Evolutionary conservation across 2,888 invertebrate genomes (phyloP), one percentile per base, ranked within the genome.

Genomic region (Cataglyphis altisquamis): DNA sequence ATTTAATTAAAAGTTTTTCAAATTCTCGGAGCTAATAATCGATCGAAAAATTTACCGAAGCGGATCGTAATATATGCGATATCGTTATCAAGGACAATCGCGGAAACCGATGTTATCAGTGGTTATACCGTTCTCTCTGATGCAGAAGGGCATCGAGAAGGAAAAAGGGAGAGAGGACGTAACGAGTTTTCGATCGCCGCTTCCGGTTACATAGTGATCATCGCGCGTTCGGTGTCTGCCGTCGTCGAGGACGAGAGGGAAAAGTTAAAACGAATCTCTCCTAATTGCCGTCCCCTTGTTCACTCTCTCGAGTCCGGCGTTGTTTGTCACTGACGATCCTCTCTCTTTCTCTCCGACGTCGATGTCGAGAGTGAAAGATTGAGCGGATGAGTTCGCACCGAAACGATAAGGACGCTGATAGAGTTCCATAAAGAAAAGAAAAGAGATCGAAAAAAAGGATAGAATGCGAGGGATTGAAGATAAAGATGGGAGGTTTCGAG

Each of bases 201-300:
- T 80, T 80, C 78, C 78, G 78, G 78, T 80, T 80, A 80, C 78
- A 80, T 70, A 45, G 70, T 80, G 78, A 80, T 80, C 78, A 80
- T 80, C 78, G 70, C 60, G 36, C 70, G 78, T 45, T 80, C 36
- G 70, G 45, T 80, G 78, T 80, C 70, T 60, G 60, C 41, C 60
- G 55, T 25, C 25, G 67, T 41, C 57, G 62, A 81, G 63, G 25
- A 60, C 39, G 41, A 74, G 32, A 48, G 63, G 55, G 66, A 72
- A 85, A 80, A 85, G 73, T 80, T 85, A 55, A 78, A 84, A 60
- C 80, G 80, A 80, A 74, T 85, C 73, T 73, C 72, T 74, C 73
- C 86, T 86, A 86, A 86, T 86, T 86, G 85, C 81, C 85, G 60
- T 74, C 74, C 75, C 86, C 67, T 78, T 66, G 52, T 68, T 82